Evolutionary conservation across 1,140 invertebrate genomes (phyloP).

Genomic region (Amyelois transitella): DNA sequence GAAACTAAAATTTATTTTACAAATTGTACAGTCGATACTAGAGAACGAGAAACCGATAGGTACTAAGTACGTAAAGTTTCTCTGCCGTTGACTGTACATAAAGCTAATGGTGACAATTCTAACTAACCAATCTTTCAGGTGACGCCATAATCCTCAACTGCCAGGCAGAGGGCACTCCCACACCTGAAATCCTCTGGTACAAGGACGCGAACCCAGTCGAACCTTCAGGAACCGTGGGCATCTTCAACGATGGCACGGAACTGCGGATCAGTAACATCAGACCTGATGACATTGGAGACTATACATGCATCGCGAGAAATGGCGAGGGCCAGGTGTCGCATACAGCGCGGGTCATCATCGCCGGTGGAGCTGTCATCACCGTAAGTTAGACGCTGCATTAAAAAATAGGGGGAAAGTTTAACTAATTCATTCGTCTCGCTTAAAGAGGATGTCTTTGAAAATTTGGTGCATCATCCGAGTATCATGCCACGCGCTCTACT

Average conservation of each 20-base stretch:
- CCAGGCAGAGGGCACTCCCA: slow-evolving; percentile 93
- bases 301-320: slow-evolving; percentile 95
- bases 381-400: slow-evolving; percentile 51
- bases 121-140: slow-evolving; percentile 70
- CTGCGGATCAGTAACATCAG: slow-evolving; percentile 92
- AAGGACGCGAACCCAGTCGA: slow-evolving; percentile 93
- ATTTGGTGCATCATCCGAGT: too few species aligned
- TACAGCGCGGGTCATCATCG: slow-evolving; percentile 94
- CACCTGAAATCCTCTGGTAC: slow-evolving; percentile 93
- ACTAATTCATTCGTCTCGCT: too few species aligned
- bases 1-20: too few species aligned
- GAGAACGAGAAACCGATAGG: too few species aligned
- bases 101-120: not conserved
- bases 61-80: too few species aligned
- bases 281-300: slow-evolving; percentile 95
- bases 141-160: slow-evolving; percentile 96
- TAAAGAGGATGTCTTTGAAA: too few species aligned
- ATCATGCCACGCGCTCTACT: too few species aligned
- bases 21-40: too few species aligned
- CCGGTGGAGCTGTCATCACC: slow-evolving; percentile 88
- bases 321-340: slow-evolving; percentile 95
- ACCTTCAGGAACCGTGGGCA: slow-evolving; percentile 87
- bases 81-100: too few species aligned
- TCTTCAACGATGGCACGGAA: slow-evolving; percentile 94
- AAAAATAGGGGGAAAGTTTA: too few species aligned